These are phyloP conservation scores for Calameuta filiformis DNA, from an alignment of 2,888 invertebrate genomes.

Conservation along the genomic window DNA sequence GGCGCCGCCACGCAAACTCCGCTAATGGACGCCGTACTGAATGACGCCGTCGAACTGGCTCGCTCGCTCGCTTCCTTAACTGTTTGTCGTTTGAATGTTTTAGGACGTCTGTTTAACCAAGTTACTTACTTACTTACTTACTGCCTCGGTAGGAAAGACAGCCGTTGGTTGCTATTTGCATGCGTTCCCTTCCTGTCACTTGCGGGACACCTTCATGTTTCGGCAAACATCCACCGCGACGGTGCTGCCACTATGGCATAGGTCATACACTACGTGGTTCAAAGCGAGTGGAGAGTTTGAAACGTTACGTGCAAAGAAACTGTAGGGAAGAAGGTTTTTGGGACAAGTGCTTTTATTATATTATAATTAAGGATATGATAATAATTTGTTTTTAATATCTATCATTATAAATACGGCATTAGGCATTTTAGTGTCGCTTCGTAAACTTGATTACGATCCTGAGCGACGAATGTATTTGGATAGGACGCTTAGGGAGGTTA, in stretches of 20 bases:
- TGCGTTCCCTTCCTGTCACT: slow-evolving; percentile 15
- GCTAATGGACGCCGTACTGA: slow-evolving; percentile 58
- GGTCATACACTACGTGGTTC: not conserved
- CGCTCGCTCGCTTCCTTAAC: slow-evolving; percentile 40
- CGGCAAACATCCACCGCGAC: not conserved
- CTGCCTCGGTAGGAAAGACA: slow-evolving; percentile 57
- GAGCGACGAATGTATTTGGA: not conserved
- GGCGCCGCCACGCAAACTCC: slow-evolving; percentile 65
- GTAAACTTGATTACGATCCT: not conserved
- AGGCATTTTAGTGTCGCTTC: not conserved
- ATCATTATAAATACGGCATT: not conserved
- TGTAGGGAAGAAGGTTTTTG: not conserved
- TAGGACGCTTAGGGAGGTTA: not conserved
- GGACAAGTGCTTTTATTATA: not conserved
- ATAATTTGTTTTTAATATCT: not conserved
- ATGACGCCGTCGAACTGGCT: slow-evolving; percentile 11
- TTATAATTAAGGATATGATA: not conserved
- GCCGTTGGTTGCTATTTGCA: slow-evolving; percentile 47
- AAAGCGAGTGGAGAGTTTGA: not conserved
- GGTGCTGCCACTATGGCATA: not conserved
- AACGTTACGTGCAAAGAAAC: not conserved
- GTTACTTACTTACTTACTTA: slow-evolving; percentile 50
- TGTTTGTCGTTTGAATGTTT: slow-evolving; percentile 66
- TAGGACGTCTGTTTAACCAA: slow-evolving; percentile 62
- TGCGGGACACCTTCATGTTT: slow-evolving; percentile 2